These are phyloP conservation scores for Parauchenoglanis punctatus DNA, from an alignment of 2,797 vertebrate species.

Conservation along the genomic window DNA sequence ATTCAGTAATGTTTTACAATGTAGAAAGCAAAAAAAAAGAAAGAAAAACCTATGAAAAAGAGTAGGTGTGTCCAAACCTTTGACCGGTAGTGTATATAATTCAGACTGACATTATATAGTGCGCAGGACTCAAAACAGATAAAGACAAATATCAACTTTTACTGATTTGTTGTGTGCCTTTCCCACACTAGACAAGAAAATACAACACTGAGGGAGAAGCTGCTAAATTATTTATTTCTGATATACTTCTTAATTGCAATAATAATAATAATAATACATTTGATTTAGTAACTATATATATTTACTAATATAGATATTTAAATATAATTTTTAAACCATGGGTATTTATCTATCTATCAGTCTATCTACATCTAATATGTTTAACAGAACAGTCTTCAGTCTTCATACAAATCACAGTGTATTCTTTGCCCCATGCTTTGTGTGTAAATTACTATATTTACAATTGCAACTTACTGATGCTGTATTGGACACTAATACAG, in stretches of 20 bases:
- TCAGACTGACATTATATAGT: neutral
- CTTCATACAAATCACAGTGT: neutral
- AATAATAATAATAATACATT: neutral
- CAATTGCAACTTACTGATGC: neutral
- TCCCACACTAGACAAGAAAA: neutral
- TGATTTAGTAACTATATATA: neutral
- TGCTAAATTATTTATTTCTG: too few species aligned
- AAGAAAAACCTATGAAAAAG: too few species aligned
- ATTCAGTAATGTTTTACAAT: too few species aligned
- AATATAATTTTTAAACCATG: too few species aligned
- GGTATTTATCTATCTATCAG: neutral
- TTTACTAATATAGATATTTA: neutral
- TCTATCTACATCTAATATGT: neutral
- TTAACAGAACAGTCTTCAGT: neutral
- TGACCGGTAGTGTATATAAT: too few species aligned
- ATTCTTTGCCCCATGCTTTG: neutral
- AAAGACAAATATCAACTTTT: neutral
- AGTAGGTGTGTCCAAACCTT: too few species aligned
- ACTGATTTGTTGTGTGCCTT: neutral
- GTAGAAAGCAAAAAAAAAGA: too few species aligned
- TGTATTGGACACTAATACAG: neutral
- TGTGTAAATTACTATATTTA: neutral
- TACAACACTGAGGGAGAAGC: neutral
- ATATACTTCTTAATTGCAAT: neutral
- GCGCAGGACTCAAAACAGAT: neutral